phyloP scores from a whole-genome alignment of 2,888 invertebrate species.

The Xestoiulus laeticollis region DNA sequence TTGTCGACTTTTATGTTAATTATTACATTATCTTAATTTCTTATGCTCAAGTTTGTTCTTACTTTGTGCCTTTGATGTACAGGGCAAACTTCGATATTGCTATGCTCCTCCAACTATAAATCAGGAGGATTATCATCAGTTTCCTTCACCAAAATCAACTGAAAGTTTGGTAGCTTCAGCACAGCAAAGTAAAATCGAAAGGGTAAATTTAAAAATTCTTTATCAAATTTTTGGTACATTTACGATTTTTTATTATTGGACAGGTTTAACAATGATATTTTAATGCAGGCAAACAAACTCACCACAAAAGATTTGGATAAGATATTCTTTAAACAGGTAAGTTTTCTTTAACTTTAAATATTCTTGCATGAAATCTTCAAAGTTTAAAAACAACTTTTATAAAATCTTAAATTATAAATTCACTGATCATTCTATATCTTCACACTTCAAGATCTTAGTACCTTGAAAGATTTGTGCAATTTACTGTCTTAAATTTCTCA shows the following conservation, averaged over 20 bases:
- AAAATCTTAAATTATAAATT: too few relatives aligned
- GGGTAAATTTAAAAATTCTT: neutral
- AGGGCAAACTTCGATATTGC: slow-evolving; percentile 84
- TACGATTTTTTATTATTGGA: neutral
- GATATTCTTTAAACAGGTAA: slow-evolving; percentile 69
- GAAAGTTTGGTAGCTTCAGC: slow-evolving; percentile 20
- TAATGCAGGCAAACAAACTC: slow-evolving; percentile 60
- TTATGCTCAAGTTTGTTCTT: neutral
- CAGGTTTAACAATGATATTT: neutral
- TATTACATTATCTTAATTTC: neutral
- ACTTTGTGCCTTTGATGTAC: slow-evolving; percentile 64
- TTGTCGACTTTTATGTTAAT: neutral
- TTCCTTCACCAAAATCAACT: slow-evolving; percentile 49
- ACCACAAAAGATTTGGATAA: slow-evolving; percentile 72
- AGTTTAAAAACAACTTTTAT: too few relatives aligned
- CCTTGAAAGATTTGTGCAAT: neutral
- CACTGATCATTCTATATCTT: too few relatives aligned
- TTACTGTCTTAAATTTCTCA: neutral
- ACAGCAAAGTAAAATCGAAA: slow-evolving; percentile 49
- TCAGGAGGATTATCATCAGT: slow-evolving; percentile 70
- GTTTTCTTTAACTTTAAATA: neutral
- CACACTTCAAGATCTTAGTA: too few relatives aligned
- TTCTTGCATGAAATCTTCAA: too few relatives aligned
- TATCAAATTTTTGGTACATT: too few relatives aligned
- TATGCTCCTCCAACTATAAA: slow-evolving; percentile 78